Base-by-base conservation (phyloP, 2,113 vertebrate species). In the Garra rufa region DNA sequence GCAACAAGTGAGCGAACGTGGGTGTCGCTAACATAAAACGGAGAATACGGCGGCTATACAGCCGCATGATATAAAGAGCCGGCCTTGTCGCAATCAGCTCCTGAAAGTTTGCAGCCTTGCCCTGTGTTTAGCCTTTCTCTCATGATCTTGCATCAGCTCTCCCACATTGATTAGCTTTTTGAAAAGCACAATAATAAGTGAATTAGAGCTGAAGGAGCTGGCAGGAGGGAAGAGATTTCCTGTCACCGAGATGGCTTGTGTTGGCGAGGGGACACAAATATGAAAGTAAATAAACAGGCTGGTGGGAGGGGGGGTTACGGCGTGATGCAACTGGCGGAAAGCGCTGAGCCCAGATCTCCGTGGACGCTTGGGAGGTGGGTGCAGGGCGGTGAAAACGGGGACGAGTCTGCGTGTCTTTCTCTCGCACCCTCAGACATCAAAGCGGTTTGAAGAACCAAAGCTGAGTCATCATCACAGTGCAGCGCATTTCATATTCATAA, bases 321-420 rank as follows among this genome's bases (percentile, higher is more conserved):
- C 2, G 76, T 89, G 88, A 89, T 89, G 88, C 85, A 89, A 89
- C 76, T 34, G 21, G 46, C 13, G 55, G 85, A 88, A 81, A 85
- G 85, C 79, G 55, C 77, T 65, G 75, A 81, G 50, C 82, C 83
- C 74, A 81, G 55, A 59, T 67, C n/a, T 80, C 48, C 69, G 46
- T 78, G 67, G 71, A 82, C 70, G 38, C 24, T 38, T 74, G 57
- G 38, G 59, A 34, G 38, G 21, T 26, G 65, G 34, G 75, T 48
- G 28, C 67, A 59, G 14, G 57, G 28, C 1, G 28, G 48, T 44
- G 48, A 67, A 46, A 69, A 70, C 28, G 21, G 71, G 77, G 69
- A 34, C 17, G 41, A 65, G 73, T 81, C 41, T 44, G 26, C 19
- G 30, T 38, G 41, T 41, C 15, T 76, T 76, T 78, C n/a, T 63